A percentile compares a stretch with the other conserved stretches of the same genome.
These are phyloP conservation scores for Parasteatoda lunata DNA, from an alignment of 2,888 invertebrate species.

Conservation along the genomic window DNA sequence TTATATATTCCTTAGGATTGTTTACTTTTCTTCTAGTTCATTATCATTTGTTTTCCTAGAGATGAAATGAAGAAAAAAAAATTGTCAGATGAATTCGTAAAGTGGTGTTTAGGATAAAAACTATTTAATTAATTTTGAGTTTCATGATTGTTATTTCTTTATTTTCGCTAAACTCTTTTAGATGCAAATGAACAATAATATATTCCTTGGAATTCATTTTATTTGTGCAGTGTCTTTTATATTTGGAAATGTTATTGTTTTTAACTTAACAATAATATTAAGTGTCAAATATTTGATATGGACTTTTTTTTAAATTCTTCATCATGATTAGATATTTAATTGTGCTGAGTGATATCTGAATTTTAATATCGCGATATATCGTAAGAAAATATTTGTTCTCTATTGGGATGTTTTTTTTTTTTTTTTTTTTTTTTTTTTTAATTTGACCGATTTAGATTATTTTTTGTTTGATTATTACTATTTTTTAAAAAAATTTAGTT, in stretches of 20 bases:
- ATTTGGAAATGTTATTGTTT: not conserved
- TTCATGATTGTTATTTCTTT: slow-evolving; percentile 3
- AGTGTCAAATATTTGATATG: too few species aligned
- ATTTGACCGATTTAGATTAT: too few species aligned
- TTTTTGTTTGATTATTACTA: too few species aligned
- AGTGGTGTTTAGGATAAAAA: slow-evolving; percentile 11
- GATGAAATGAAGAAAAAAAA: slow-evolving; percentile 1
- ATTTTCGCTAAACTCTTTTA: not conserved
- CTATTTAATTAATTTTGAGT: slow-evolving; percentile 30
- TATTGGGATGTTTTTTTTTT: too few species aligned
- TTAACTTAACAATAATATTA: too few species aligned
- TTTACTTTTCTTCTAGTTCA: slow-evolving; percentile 31
- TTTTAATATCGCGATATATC: too few species aligned
- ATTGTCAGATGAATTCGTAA: not conserved
- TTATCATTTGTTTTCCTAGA: slow-evolving; percentile 19
- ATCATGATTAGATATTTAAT: too few species aligned
- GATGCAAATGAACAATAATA: not conserved
- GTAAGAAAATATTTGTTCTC: too few species aligned
- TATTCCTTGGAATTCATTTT: not conserved
- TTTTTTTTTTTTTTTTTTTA: too few species aligned
- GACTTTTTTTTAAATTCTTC: too few species aligned
- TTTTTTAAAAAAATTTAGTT: too few species aligned
- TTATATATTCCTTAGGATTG: slow-evolving; percentile 47
- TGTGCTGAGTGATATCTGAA: too few species aligned
- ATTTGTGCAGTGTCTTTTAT: not conserved